Conservation (phyloP, 2,888 invertebrate genomes). For the Eristalinus sepulchralis region DNA sequence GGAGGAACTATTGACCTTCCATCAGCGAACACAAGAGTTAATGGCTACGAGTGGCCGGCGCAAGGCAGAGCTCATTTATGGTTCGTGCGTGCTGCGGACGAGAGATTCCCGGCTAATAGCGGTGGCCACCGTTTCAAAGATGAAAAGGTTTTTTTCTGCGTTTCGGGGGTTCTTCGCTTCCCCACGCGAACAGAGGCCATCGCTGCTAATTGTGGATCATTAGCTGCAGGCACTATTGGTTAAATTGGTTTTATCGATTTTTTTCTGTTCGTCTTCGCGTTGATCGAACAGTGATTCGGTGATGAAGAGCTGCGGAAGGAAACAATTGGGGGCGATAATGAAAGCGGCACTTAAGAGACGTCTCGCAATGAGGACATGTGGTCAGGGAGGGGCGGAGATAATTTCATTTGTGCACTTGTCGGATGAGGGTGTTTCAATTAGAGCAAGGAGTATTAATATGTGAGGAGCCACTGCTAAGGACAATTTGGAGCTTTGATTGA, state of each 20-base stretch:
- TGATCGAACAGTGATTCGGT: background rate
- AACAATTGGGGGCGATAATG: background rate
- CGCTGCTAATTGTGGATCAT: conserved; percentile 34
- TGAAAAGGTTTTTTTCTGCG: conserved; percentile 17
- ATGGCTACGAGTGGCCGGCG: conserved; percentile 31
- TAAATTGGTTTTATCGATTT: conserved; percentile 28
- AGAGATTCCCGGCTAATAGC: conserved; percentile 6
- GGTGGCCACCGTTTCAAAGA: conserved; percentile 5
- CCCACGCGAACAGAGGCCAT: conserved; percentile 12
- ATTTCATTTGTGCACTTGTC: background rate
- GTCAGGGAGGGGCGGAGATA: background rate
- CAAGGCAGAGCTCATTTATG: background rate
- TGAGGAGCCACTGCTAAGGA: too few species aligned
- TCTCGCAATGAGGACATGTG: background rate
- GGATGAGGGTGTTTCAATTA: background rate
- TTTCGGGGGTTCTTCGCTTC: background rate
- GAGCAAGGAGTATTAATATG: background rate
- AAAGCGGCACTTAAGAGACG: background rate
- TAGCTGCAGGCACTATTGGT: background rate
- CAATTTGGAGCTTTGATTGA: too few species aligned
- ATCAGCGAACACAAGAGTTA: conserved; percentile 48
- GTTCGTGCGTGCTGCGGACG: background rate
- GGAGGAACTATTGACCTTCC: conserved; percentile 62
- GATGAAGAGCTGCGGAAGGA: background rate
- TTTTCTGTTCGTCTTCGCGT: background rate